Evolutionary conservation across 2,113 vertebrate species (phyloP), one percentile per base, ranked within the genome.

Genomic region (Ramphastos sulfuratus): DNA sequence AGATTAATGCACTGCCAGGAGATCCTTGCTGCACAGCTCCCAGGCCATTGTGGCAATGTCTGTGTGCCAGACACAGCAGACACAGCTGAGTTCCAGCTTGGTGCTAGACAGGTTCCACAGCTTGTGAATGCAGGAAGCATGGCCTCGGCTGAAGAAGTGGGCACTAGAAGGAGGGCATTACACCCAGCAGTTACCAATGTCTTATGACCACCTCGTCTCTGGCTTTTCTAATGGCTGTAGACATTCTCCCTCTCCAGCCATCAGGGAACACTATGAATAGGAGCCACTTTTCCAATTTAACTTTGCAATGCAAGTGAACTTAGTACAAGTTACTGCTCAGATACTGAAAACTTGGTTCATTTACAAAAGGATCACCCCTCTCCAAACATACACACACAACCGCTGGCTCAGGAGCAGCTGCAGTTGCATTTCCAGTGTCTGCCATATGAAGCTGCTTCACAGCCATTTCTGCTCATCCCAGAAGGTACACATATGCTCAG

Each of bases 111-210:
- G 0, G 4, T 7, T 42, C 33, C 63, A 64, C 48, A 63, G 73
- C 31, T 54, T 12, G 18, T 4, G 3, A 52, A 21, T 3, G 10
- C 48, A 52, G 44, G 2, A 69, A 16, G 16, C 72, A n/a, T 0
- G 2, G 64, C 33, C 31, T 61, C 76, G 66, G 30, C 48, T 23
- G 15, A 66, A 5, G 42, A n/a, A 75, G 59, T 1, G 25, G 37
- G 37, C 37, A 39, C 37, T 39, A 12, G 35, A 89, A 80, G 19
- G 33, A 13, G 2, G 82, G 4, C 1, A 1, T 46, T 39, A 44
- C 30, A 86, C 0, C 0, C 70, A 81, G 46, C 0, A 0, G 20
- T 67, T 42, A 67, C 54, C 63, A 27, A 2, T 4, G 20, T 17
- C 58, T 46, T 54, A 28, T 3, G 16, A 17, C 25, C 35, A 61